Conservation (phyloP, 2,888 invertebrate genomes). For the Oithona nana region DNA sequence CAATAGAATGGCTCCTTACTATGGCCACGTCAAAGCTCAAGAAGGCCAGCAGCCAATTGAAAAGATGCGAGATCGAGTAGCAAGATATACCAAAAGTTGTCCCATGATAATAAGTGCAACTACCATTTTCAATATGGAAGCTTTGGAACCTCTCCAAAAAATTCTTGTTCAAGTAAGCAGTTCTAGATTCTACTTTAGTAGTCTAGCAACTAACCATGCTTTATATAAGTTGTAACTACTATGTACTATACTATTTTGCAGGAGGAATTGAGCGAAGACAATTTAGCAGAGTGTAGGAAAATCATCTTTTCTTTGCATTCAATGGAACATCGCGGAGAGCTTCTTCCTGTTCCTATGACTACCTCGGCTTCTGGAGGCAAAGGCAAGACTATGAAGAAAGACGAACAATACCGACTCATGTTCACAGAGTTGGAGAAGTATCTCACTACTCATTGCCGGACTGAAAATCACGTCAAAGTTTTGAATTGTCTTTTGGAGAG, state of each 20-base stretch:
- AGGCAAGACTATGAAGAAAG: constrained; percentile 30
- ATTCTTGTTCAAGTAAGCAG: constrained; percentile 46
- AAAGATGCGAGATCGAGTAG: constrained; percentile 36
- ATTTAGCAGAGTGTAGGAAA: constrained; percentile 64
- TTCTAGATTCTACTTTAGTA: too few species aligned
- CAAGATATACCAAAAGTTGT: constrained; percentile 50
- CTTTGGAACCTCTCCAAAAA: constrained; percentile 56
- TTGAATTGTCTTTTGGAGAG: constrained; percentile 63
- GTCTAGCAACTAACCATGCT: too few species aligned
- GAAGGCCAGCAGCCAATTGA: constrained; percentile 30
- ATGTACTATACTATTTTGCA: too few species aligned
- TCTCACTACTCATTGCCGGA: constrained; percentile 53
- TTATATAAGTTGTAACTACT: too few species aligned
- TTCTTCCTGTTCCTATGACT: constrained; percentile 42
- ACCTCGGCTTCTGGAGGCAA: constrained; percentile 18
- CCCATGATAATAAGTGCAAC: constrained; percentile 70
- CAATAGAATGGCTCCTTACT: constrained; percentile 51
- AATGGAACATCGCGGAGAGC: constrained; percentile 63
- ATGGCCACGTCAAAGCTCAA: constrained; percentile 27
- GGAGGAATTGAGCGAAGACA: constrained; percentile 62
- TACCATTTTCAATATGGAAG: constrained; percentile 62
- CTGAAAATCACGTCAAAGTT: constrained; percentile 54
- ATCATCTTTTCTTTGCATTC: constrained; percentile 58
- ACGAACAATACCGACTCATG: constrained; percentile 75
- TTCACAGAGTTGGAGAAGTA: constrained; percentile 75